A percentile compares a stretch with the other conserved stretches of the same genome.
phyloP scores from a whole-genome alignment of 2,888 invertebrate species.

The Helleia helle region DNA sequence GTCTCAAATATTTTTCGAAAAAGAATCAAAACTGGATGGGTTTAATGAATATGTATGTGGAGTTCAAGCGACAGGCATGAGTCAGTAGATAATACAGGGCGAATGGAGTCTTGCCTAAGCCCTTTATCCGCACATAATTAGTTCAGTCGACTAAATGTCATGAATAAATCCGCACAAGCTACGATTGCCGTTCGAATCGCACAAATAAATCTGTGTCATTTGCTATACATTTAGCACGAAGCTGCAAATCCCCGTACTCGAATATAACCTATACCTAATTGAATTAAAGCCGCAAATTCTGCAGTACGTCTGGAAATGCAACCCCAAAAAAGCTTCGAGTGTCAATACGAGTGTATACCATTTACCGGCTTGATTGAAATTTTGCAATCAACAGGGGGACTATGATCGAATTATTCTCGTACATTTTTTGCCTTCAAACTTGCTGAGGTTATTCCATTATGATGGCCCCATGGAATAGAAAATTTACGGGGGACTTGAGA shows the following conservation, averaged over 20 bases:
- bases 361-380: constrained; percentile 72
- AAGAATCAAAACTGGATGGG: too few species aligned
- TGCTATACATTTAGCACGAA: constrained; percentile 44
- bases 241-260: constrained; percentile 28
- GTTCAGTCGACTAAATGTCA: constrained; percentile 37
- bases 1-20: too few species aligned
- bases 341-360: constrained; percentile 67
- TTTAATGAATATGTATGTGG: not conserved
- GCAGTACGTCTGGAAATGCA: constrained; percentile 29
- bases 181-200: constrained; percentile 59
- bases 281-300: constrained; percentile 30
- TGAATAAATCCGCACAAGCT: constrained; percentile 50
- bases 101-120: constrained; percentile 45
- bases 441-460: constrained; percentile 58
- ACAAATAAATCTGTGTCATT: constrained; percentile 69
- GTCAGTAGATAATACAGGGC: constrained; percentile 21
- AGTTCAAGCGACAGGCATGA: not conserved
- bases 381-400: constrained; percentile 70
- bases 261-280: constrained; percentile 27
- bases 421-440: constrained; percentile 58
- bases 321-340: constrained; percentile 67
- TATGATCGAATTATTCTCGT: constrained; percentile 70
- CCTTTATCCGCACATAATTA: constrained; percentile 56
- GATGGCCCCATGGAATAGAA: constrained; percentile 57
- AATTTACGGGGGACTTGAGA: constrained; percentile 70